A percentile compares a stretch with the other conserved stretches of the same genome.
Evolutionary conservation across 2,888 invertebrate species (phyloP).

Genomic region (Panopea generosa): DNA sequence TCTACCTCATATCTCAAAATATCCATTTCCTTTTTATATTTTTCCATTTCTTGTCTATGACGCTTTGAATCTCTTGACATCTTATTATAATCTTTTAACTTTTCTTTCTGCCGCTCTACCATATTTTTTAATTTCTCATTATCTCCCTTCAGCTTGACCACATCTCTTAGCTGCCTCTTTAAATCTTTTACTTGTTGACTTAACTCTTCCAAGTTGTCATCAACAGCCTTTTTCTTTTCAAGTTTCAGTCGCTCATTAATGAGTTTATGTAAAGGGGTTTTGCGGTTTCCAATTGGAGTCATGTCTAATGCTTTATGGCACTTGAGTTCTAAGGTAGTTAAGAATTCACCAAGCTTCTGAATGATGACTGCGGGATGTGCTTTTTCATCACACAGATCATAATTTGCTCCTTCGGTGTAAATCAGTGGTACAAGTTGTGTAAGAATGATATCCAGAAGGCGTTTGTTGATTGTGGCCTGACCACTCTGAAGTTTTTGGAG

Average conservation of each 20-base stretch:
- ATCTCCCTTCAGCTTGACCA: conserved; percentile 61
- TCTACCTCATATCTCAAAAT: conserved; percentile 51
- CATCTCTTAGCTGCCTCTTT: conserved; percentile 52
- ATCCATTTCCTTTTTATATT: conserved; percentile 52
- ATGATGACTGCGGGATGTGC: conserved; percentile 56
- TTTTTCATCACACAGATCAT: conserved; percentile 44
- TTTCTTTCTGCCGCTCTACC: conserved; percentile 67
- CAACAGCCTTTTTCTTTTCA: conserved; percentile 38
- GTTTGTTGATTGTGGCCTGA: conserved; percentile 50
- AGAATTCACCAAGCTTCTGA: conserved; percentile 52
- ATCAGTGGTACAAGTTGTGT: conserved; percentile 52
- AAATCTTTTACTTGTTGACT: conserved; percentile 54
- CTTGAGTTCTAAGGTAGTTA: conserved; percentile 49
- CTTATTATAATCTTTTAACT: conserved; percentile 69
- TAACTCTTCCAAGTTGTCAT: conserved; percentile 38
- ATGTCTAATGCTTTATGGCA: conserved; percentile 53
- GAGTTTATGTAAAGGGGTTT: conserved; percentile 60
- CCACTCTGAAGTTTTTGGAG: conserved; percentile 55
- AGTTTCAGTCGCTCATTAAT: conserved; percentile 65
- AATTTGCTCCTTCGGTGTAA: conserved; percentile 22
- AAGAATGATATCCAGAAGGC: conserved; percentile 42
- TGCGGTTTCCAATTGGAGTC: conserved; percentile 28
- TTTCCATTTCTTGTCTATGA: conserved; percentile 56
- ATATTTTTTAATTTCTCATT: conserved; percentile 66
- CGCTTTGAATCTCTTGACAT: conserved; percentile 63